A percentile compares a stretch with the other conserved stretches of the same genome.
phyloP scores from a whole-genome alignment of 2,113 vertebrate species.

The Spea multiplicata region DNA sequence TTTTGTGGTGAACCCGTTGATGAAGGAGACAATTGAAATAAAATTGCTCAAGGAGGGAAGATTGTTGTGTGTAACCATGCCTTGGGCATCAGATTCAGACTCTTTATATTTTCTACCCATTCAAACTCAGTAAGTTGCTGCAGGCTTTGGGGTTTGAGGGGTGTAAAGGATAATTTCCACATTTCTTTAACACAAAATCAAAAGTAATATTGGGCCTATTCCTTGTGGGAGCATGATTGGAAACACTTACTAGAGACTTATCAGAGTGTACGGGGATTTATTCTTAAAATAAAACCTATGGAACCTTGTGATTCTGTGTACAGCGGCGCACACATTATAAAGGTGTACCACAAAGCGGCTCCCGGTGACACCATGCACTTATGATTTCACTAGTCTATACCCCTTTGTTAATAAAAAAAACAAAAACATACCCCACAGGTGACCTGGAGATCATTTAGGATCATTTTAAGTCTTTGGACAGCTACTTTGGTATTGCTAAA shows the following conservation, averaged over 20 bases:
- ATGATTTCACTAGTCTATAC: background rate
- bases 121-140: constrained; percentile 30
- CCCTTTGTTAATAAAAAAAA: too few relatives aligned
- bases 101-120: constrained; percentile 15
- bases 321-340: background rate
- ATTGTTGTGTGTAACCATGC: background rate
- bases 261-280: background rate
- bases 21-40: constrained; percentile 11
- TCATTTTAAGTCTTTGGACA: background rate
- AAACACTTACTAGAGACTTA: background rate
- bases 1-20: too few relatives aligned
- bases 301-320: background rate
- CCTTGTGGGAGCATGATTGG: background rate
- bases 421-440: too few relatives aligned
- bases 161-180: constrained; percentile 33
- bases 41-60: background rate
- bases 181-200: constrained; percentile 44
- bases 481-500: constrained; percentile 2
- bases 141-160: constrained; percentile 10
- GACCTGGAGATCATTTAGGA: background rate
- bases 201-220: constrained; percentile 1
- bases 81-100: constrained; percentile 12
- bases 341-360: background rate
- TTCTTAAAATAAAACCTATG: background rate
- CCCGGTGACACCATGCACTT: background rate